Base-by-base conservation (phyloP, 2,113 vertebrate genomes). In the Miniopterus natalensis region DNA sequence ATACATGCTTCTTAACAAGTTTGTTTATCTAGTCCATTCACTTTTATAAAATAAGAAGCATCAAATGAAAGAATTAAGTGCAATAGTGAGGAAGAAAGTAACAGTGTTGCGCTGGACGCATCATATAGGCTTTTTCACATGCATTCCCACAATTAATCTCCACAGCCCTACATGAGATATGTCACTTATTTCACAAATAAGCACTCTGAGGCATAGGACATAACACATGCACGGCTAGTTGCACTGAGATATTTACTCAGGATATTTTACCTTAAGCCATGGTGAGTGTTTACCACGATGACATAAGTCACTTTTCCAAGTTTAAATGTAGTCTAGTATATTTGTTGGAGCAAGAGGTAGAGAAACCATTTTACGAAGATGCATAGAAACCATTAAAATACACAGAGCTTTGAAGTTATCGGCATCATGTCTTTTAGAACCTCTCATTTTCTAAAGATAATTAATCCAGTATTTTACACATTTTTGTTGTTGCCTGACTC, bases 361-460 rank as follows among this genome's bases (percentile, higher is more conserved):
- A 75, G 18, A 93, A 84, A 80, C 77, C 11, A 79, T 55, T 61
- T 51, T 51, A 70, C 14, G 78, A 84, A 84, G 59, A 42, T 31
- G 17, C 6, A 15, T 13, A 40, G 27, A 77, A 27, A 27, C 47
- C 7, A 45, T 83, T 86, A 89, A 91, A 42, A 66, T n/a, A n/a
- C 47, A 2, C 40, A 77, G 59, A 95, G 29, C 45, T 74, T 57
- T 49, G 27, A 75, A 88, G 31, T 89, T 75, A 57, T 13, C 59
- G 36, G 3, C 4, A 20, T 65, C 4, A 10, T 17, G 40, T 25
- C 36, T 88, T 94, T 25, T 51, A 45, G 29, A 84, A 81, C 2
- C 11, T 89, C 31, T 92, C 40, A 27, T 90, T 89, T 85, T 89
- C 63, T 65, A 71, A 61, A 23, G 18, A 75, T 88, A 73, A 83